Conservation (phyloP, 2,888 invertebrate species). For the Hemistola chrysoprasaria region DNA sequence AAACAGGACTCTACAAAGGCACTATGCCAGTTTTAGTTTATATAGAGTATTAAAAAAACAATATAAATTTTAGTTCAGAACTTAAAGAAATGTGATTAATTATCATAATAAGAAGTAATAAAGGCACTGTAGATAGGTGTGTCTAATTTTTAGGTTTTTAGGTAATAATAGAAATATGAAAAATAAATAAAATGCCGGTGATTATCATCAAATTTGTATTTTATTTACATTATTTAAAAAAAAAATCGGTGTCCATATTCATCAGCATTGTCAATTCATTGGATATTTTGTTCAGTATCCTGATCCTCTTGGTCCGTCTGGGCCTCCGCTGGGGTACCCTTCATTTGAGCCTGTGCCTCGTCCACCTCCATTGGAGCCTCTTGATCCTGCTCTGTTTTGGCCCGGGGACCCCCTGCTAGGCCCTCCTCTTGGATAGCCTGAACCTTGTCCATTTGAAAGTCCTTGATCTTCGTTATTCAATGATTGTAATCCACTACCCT, state of each 20-base stretch:
- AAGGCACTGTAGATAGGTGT: too few relatives aligned
- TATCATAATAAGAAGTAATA: too few relatives aligned
- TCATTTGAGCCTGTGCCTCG: conserved; percentile 39
- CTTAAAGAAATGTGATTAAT: too few relatives aligned
- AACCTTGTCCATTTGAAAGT: conserved; percentile 7
- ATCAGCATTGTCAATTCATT: neutral
- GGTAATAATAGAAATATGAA: too few relatives aligned
- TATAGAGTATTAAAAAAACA: too few relatives aligned
- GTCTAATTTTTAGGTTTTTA: too few relatives aligned
- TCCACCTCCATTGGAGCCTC: conserved; percentile 31
- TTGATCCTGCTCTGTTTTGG: conserved; percentile 35
- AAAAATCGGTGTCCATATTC: conserved; percentile 5
- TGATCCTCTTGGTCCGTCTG: conserved; percentile 65
- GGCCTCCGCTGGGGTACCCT: conserved; percentile 69
- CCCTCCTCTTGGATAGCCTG: conserved; percentile 40
- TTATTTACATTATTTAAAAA: conserved; percentile 24
- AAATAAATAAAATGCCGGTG: conserved; percentile 6
- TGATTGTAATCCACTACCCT: conserved; percentile 34
- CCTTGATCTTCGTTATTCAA: conserved; percentile 9
- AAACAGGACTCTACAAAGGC: too few relatives aligned
- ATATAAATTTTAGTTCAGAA: too few relatives aligned
- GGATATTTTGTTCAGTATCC: conserved; percentile 50
- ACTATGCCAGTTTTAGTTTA: too few relatives aligned
- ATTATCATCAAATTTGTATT: conserved; percentile 21
- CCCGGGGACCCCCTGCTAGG: conserved; percentile 37